Evolutionary conservation across 2,797 vertebrate species (phyloP).

Genomic region (Amblyopsis hoosieri): DNA sequence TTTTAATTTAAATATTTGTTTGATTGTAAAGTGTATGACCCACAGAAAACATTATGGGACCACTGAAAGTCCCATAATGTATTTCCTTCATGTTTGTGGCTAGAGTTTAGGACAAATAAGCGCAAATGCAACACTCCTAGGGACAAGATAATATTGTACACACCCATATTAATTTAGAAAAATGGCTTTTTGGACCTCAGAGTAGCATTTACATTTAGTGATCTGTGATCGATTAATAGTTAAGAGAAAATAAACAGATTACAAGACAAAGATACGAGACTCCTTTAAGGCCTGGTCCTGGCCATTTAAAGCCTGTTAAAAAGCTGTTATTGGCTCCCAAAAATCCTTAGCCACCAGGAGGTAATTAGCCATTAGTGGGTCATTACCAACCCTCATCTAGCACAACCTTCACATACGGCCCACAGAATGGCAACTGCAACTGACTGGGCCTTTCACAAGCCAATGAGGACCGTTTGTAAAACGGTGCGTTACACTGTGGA

Average conservation of each 20-base stretch:
- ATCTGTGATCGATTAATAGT: slow-evolving; percentile 53
- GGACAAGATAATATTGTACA: slow-evolving; percentile 49
- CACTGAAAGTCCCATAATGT: no score
- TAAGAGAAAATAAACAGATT: slow-evolving; percentile 15
- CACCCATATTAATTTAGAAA: slow-evolving; percentile 64
- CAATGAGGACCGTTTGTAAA: slow-evolving; percentile 33
- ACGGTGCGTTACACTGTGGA: slow-evolving; percentile 54
- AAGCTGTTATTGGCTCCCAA: slow-evolving; percentile 64
- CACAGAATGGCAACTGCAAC: slow-evolving; percentile 69
- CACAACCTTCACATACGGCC: slow-evolving; percentile 79
- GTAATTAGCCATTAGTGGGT: slow-evolving; percentile 78
- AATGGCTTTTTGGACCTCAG: slow-evolving; percentile 66
- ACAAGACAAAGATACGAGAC: slow-evolving; percentile 26
- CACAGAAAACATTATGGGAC: no score
- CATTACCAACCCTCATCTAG: slow-evolving; percentile 68
- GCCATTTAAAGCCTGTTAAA: slow-evolving; percentile 60
- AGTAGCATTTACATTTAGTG: slow-evolving; percentile 34
- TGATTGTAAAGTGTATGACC: no score
- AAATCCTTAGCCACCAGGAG: slow-evolving; percentile 65
- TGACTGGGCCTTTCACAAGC: slow-evolving; percentile 35
- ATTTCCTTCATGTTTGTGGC: background rate
- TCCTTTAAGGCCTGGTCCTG: slow-evolving; percentile 51
- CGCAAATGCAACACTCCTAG: slow-evolving; percentile 23
- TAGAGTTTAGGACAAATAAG: slow-evolving; percentile 26
- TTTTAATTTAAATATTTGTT: no score